Evolutionary conservation across 2,888 invertebrate species (phyloP), one percentile per base, ranked within the genome.

Genomic region (Amiota minor): DNA sequence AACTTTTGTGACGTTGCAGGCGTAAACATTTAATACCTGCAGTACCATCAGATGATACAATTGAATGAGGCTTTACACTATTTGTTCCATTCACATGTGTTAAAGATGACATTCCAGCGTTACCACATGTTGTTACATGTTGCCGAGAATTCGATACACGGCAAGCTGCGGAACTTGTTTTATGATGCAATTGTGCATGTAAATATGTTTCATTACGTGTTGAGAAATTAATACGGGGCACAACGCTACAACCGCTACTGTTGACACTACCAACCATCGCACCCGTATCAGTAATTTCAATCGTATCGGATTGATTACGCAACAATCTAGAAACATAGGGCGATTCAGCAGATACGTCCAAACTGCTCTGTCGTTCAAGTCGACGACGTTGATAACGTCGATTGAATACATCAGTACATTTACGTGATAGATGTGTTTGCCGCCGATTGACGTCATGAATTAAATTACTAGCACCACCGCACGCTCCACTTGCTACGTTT

Each of bases 1-100:
- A 89, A 74, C 90, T 90, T 59, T 89, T 87, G 81, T 90, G 90
- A 9, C 90, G 86, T 77, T 89, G 90, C 69, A 90, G 75, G 50
- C 89, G 89, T 23, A 86, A 80, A 71, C 83, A 79, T 75, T 88
- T 88, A 68, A 77, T 73, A 50, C 71, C 59, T 9, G 55, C 65
- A 64, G 75, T 75, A 70, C 65, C 35, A 11, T n/a, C 20, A 61
- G 67, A 72, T 16, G 53, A 45, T 71, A 55, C 55, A 23, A 47
- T 74, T 8, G 77, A 72, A 0, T 77, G 68, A 6, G 85, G 72
- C 18, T 78, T 68, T 3, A 73, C 53, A 45, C 75, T 72, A 35
- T 68, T 59, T 55, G 74, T 49, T 46, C 53, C 20, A 4, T 35
- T 68, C 3, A 55, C 59, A 46, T 46, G 47, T 53, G 67, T 53